Evolutionary conservation across 2,113 vertebrate genomes (phyloP), one percentile per base, ranked within the genome.

Genomic region (Ovis canadensis): DNA sequence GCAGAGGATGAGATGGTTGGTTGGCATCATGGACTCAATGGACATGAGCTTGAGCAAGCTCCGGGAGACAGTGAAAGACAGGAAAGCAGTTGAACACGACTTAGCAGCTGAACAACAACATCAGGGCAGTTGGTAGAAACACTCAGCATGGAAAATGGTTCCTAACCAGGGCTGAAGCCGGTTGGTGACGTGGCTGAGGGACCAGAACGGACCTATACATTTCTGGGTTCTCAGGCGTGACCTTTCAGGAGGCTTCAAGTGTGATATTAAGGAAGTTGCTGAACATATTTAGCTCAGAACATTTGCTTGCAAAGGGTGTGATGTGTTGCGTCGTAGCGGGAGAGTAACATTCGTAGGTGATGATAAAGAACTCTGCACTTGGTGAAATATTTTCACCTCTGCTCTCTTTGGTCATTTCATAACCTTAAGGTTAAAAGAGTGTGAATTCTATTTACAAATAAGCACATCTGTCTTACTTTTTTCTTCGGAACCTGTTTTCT

Each of bases 301-400:
- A 14, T 43, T 64, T 45, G 82, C 29, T 85, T 67, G 27, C 14
- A 17, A 25, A 88, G 29, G 16, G 15, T 17, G 55, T 3, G 12
- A 3, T 11, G 14, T 14, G 57, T 10, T 27, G 7, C 10, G 43
- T 48, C 52, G 8, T 12, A 1, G 27, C 4, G 43, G n/a, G 2
- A 25, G 36, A 31, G 4, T 6, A 4, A 11, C 1, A 25, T 21
- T 36, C 1, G 0, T 13, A 5, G 1, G 21, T 4, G 77, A 15
- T 19, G 40, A 15, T 4, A 43, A 40, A 84, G 17, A 12, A 1
- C 23, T 52, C 27, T 52, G 31, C 10, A 14, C 1, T n/a, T n/a
- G 1, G 9, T 25, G n/a, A 67, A 52, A 19, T 45, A 21, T 4
- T 11, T 7, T 45, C 52, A 21, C n/a, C 48, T 43, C 33, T 2